These are phyloP conservation scores for Tangachromis dhanisi DNA, from an alignment of 2,113 vertebrate species.

Conservation along the genomic window DNA sequence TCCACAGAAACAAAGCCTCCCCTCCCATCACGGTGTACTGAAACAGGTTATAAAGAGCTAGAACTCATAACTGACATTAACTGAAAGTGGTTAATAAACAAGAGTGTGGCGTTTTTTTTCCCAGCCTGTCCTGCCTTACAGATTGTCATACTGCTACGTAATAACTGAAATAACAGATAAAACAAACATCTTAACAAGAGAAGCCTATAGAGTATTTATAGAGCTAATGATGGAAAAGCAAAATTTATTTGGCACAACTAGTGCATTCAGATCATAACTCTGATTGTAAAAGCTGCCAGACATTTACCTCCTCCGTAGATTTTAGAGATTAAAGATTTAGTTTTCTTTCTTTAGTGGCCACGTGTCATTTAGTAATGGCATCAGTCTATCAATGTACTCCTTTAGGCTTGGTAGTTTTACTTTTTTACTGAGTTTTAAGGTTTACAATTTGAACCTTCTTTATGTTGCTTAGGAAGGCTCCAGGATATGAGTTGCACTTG, in stretches of 20 bases:
- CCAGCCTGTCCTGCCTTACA: neutral
- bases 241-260: neutral
- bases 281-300: neutral
- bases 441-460: neutral
- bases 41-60: neutral
- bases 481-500: neutral
- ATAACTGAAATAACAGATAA: neutral
- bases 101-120: accelerated
- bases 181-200: neutral
- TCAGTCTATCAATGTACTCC: neutral
- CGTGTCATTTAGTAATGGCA: neutral
- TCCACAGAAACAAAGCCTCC: neutral
- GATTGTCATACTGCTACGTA: neutral
- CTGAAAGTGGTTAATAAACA: neutral
- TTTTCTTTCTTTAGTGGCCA: neutral
- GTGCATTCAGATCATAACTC: neutral
- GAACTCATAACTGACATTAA: neutral
- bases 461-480: neutral
- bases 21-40: neutral
- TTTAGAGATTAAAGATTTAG: neutral
- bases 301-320: neutral
- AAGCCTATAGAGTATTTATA: neutral
- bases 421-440: neutral
- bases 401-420: neutral
- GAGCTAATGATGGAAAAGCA: neutral